Evolutionary conservation across 2,797 vertebrate species (phyloP).

Genomic region (Pipistrellus pygmaeus): DNA sequence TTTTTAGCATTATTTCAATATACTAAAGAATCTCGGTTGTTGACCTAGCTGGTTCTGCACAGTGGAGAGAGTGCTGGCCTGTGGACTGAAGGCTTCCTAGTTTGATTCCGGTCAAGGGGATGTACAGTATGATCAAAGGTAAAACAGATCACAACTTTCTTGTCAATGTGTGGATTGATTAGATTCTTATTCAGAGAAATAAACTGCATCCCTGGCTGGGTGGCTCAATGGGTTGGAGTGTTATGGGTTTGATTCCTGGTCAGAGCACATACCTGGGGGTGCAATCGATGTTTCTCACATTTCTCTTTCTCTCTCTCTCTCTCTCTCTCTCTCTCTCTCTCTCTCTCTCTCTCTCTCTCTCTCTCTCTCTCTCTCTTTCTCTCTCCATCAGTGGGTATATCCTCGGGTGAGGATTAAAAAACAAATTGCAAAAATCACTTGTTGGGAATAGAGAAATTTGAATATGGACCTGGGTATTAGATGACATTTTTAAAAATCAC

Average conservation of each 20-base stretch:
- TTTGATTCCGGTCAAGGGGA: too few species aligned
- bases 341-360: too few species aligned
- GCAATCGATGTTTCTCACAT: background rate
- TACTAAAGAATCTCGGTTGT: background rate
- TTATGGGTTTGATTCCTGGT: background rate
- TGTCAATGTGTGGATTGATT: background rate
- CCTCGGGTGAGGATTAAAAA: background rate
- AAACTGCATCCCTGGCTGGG: background rate
- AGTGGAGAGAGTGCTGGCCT: too few species aligned
- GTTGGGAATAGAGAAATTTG: background rate
- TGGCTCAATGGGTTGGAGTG: background rate
- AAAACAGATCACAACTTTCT: background rate
- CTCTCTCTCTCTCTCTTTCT: too few species aligned
- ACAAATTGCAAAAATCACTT: background rate
- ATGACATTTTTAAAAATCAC: background rate
- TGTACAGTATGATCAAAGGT: background rate
- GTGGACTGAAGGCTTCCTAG: too few species aligned
- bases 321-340: too few species aligned
- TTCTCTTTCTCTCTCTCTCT: too few species aligned
- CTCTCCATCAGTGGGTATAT: background rate
- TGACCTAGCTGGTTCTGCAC: too few species aligned
- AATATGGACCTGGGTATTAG: background rate
- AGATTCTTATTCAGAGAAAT: constrained; percentile 30
- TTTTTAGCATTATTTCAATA: background rate
- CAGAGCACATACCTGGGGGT: background rate